Evolutionary conservation across 2,113 vertebrate genomes (phyloP), one percentile per base, ranked within the genome.

Genomic region (Cavia porcellus): DNA sequence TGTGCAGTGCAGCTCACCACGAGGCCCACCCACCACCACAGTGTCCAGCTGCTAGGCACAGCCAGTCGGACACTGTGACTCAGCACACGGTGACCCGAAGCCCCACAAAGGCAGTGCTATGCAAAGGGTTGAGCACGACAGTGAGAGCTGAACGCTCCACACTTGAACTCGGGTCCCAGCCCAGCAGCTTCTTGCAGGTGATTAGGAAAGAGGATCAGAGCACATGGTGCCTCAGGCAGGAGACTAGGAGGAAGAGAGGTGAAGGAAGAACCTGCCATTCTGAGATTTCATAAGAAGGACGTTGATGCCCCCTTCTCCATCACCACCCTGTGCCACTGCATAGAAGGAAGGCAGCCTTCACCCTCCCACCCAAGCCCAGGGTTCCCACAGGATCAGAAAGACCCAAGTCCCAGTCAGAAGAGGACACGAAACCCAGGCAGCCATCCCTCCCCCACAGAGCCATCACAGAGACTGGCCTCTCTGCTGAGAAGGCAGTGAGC

Each of bases 351-450:
- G 32, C 45, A 24, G 30, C 25, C 22, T 0, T 8, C 35, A 5
- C 0, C 6, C 10, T 57, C 30, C 42, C 7, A 45, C 1, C 15
- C 8, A 7, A 47, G 1, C 0, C n/a, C n/a, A 9, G 20, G 17
- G 57, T 74, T 74, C 79, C 61, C 13, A 47, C n/a, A 35, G 2
- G 19, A 17, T 79, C 62, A 89, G 35, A 85, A 92, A 50, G 28
- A 81, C 32, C 7, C 59, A 80, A 64, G 57, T 15, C 47, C 57
- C 7, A 1, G 2, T 68, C 85, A 66, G 81, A 10, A 59, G 14
- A 86, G 7, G 30, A 14, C 47, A 50, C 28, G 14, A 79, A 59
- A 38, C 61, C 45, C 11, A 72, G 57, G 22, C 30, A 8, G 3
- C 66, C 72, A 66, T 28, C 61, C 19, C 50, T 14, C 30, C 82